Evolutionary conservation across 1,140 invertebrate genomes (phyloP).

Genomic region (Bombus soroeensis): DNA sequence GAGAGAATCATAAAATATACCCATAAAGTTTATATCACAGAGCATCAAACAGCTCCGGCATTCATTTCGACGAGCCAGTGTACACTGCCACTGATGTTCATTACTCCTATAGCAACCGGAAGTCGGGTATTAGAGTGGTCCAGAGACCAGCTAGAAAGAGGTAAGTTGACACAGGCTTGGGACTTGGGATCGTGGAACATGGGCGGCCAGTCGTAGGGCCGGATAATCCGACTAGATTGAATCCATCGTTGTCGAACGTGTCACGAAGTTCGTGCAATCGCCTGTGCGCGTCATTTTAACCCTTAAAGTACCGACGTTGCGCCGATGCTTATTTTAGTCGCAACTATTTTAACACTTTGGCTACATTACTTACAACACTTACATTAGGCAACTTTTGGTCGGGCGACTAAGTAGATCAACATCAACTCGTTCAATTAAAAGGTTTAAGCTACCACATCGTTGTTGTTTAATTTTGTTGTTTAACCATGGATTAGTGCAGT

Average conservation of each 20-base stretch:
- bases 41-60: neutral
- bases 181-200: slow-evolving; percentile 44
- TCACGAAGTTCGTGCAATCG: neutral
- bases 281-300: neutral
- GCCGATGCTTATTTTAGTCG: too few relatives aligned
- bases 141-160: slow-evolving; percentile 8
- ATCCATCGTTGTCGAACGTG: slow-evolving; percentile 56
- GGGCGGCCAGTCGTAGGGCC: neutral
- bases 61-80: neutral
- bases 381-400: too few relatives aligned
- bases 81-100: neutral
- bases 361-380: too few relatives aligned
- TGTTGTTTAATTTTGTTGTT: too few relatives aligned
- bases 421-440: too few relatives aligned
- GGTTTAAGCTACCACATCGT: too few relatives aligned
- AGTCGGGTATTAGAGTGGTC: slow-evolving; percentile 53
- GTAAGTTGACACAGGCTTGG: slow-evolving; percentile 56
- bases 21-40: neutral
- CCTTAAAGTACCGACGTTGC: neutral
- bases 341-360: too few relatives aligned
- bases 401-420: too few relatives aligned
- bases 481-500: too few relatives aligned
- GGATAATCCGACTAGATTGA: slow-evolving; percentile 74
- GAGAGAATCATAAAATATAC: neutral
- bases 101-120: neutral